Conservation (phyloP, 2,797 vertebrate genomes). For the Perodicticus potto region DNA sequence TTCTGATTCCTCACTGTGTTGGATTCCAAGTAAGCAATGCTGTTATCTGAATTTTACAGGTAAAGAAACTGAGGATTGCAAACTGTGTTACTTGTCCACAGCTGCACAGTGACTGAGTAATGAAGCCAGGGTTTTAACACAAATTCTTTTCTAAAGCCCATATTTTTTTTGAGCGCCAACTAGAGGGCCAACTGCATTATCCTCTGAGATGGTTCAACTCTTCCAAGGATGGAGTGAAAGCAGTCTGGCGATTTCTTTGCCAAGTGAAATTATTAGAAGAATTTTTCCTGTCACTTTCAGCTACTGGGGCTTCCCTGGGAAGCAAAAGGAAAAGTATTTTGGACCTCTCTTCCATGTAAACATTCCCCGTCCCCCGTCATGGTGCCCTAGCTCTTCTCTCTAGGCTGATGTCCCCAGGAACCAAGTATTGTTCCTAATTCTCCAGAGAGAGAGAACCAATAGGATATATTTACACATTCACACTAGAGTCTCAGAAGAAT, state of each 20-base stretch:
- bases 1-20: neutral
- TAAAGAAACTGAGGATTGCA: neutral
- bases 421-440: neutral
- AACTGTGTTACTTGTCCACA: neutral
- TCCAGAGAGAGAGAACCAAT: neutral
- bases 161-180: no score
- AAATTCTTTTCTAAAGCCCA: neutral
- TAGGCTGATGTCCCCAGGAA: neutral
- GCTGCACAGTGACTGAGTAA: neutral
- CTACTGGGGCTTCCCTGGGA: neutral
- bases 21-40: neutral
- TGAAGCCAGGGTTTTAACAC: neutral
- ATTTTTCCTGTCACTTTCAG: neutral
- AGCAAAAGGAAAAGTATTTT: neutral
- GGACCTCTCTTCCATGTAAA: neutral
- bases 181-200: rapidly evolving
- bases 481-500: neutral
- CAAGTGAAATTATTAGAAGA: neutral
- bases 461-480: neutral
- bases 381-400: neutral
- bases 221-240: neutral
- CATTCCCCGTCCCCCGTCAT: rapidly evolving
- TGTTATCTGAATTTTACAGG: neutral
- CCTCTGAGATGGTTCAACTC: neutral
- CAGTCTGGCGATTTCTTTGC: neutral